Base-by-base conservation (phyloP, 2,888 invertebrate genomes). In the Lasioglossum malachurum region DNA sequence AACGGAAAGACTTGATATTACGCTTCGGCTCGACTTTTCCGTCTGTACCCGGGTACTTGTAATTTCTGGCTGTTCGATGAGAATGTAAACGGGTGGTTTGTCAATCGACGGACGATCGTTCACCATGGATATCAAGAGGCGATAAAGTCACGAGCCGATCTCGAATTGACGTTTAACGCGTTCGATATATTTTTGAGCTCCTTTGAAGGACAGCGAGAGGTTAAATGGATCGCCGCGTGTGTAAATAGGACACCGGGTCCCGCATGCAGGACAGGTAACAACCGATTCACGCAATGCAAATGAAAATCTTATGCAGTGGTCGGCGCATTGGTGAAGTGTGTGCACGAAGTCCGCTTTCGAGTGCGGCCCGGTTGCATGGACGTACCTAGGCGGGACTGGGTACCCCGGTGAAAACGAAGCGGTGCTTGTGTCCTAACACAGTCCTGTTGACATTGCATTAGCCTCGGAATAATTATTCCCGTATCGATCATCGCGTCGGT, bases 401-500 rank as follows among this genome's bases (percentile, higher is more conserved):
- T 41, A 46, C 64, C 80, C 23, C 81, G 85, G 53, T 90, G 89
- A 86, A 87, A 90, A 87, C 79, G 86, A 85, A 80, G 76, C 87
- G 81, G 64, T 73, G 83, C 78, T 82, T 86, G 75, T 79, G 78
- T 74, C 67, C 82, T 77, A 83, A 87, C 82, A 75, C 83, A 67
- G 60, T 46, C 83, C 76, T 89, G 92, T 92, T 92, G 91, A 91
- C 91, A 88, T 90, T 92, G 89, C 91, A 91, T 92, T 91, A 91
- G 83, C 90, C 83, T 80, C 82, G 87, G 87, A 91, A 91, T 91
- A 92, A 92, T 93, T 92, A 92, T 89, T 91, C 88, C 75, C 87
- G 88, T 91, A 91, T 92, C 91, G 92, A 92, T 92, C 91, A 93
- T 91, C 90, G 86, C 85, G 82, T 87, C 86, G 87, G 86, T 87